These are phyloP conservation scores for Hyposoter dolosus DNA, from an alignment of 2,888 invertebrate species.

Conservation along the genomic window DNA sequence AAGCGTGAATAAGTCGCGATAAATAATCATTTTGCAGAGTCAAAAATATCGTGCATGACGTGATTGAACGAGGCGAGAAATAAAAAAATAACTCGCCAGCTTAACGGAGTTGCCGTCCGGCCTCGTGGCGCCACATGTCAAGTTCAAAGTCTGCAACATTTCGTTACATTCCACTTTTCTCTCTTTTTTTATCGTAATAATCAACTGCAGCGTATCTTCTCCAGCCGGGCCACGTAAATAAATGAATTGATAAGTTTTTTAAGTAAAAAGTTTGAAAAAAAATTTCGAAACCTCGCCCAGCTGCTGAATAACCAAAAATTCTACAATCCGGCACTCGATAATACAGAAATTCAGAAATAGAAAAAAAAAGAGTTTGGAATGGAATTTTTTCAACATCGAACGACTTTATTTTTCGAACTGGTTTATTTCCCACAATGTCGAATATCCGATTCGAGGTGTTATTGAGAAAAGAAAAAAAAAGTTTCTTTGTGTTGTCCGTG, in stretches of 20 bases:
- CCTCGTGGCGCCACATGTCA: slow-evolving; percentile 50
- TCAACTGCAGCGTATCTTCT: background rate
- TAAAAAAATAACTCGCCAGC: slow-evolving; percentile 8
- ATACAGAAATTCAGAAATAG: slow-evolving; percentile 6
- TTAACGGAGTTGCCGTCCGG: slow-evolving; percentile 21
- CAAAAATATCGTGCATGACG: slow-evolving; percentile 58
- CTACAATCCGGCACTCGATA: slow-evolving; percentile 25
- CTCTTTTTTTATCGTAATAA: background rate
- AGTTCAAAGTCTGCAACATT: slow-evolving; percentile 57
- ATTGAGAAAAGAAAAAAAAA: background rate
- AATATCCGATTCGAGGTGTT: background rate
- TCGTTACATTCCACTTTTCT: background rate
- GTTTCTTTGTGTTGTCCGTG: background rate
- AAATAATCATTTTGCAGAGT: slow-evolving; percentile 49
- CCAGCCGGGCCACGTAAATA: background rate
- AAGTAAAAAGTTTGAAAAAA: background rate
- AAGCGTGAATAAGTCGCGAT: slow-evolving; percentile 29
- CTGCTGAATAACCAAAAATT: background rate
- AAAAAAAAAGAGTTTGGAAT: background rate
- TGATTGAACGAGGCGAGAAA: slow-evolving; percentile 8
- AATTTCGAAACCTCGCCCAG: background rate
- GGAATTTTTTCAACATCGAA: slow-evolving; percentile 3
- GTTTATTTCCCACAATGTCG: background rate
- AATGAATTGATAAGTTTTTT: background rate
- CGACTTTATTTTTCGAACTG: background rate